phyloP scores from a whole-genome alignment of 2,888 invertebrate species.

The Hipparchia sbordonii region DNA sequence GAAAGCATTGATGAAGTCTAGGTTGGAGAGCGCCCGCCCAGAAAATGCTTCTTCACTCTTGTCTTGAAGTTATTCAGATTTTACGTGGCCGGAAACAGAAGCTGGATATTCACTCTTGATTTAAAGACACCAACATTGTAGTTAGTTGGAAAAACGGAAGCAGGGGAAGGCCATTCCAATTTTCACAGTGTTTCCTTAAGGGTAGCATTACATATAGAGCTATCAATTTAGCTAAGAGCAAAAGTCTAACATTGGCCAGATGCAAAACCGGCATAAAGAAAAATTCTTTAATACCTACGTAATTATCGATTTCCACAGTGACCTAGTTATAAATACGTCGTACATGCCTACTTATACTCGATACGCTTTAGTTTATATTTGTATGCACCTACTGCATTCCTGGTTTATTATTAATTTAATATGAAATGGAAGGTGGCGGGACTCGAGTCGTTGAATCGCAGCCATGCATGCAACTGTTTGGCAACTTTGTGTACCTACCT shows the following conservation, averaged over 20 bases:
- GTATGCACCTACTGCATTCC: neutral
- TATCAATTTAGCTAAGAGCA: no score
- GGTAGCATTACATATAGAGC: no score
- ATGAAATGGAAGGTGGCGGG: neutral
- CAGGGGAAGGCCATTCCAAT: no score
- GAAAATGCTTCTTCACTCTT: no score
- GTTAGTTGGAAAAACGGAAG: no score
- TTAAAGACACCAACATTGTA: no score
- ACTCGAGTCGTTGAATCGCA: neutral
- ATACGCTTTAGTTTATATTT: neutral
- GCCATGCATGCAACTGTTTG: neutral
- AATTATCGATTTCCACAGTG: neutral
- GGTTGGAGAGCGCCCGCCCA: no score
- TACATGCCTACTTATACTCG: neutral
- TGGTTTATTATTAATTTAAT: neutral
- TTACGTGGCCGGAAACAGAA: no score
- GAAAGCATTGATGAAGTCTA: no score
- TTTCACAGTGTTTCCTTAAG: no score
- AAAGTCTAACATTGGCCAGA: neutral
- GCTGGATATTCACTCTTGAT: no score
- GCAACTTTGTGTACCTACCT: neutral
- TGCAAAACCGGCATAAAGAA: neutral
- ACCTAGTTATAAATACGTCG: constrained; percentile 8
- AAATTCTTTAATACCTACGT: neutral
- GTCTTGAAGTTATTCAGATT: no score